A percentile compares a stretch with the other conserved stretches of the same genome.
Evolutionary conservation across 2,888 invertebrate genomes (phyloP).

Genomic region (Therioaphis trifolii): DNA sequence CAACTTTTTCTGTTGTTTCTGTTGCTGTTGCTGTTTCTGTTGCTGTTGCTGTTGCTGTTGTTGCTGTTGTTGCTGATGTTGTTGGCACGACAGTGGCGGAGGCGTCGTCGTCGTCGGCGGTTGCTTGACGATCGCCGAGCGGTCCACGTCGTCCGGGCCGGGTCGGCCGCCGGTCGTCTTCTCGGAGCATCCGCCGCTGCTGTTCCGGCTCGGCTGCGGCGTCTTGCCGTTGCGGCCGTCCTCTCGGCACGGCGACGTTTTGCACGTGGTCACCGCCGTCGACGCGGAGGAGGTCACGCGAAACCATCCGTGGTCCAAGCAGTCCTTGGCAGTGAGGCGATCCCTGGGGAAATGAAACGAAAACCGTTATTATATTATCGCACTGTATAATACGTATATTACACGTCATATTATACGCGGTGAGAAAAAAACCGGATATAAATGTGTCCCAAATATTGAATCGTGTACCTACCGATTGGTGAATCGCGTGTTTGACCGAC

Average conservation of each 20-base stretch:
- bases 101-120: constrained; percentile 28
- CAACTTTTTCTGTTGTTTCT: constrained; percentile 63
- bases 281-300: background rate
- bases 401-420: no score
- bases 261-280: background rate
- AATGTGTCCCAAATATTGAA: no score
- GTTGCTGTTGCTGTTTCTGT: constrained; percentile 60
- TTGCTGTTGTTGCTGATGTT: constrained; percentile 8
- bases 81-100: no score
- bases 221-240: background rate
- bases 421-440: no score
- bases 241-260: background rate
- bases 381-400: no score
- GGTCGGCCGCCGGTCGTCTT: background rate
- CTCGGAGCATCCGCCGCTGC: background rate
- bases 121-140: constrained; percentile 58
- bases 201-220: background rate
- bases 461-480: no score
- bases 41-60: constrained; percentile 20
- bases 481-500: no score
- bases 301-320: constrained; percentile 92
- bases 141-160: constrained; percentile 63
- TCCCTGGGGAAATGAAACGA: constrained; percentile 74
- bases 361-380: background rate
- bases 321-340: constrained; percentile 88